These are phyloP conservation scores for Ctenodactylus gundi DNA, from an alignment of 2,113 vertebrate species.

Conservation along the genomic window DNA sequence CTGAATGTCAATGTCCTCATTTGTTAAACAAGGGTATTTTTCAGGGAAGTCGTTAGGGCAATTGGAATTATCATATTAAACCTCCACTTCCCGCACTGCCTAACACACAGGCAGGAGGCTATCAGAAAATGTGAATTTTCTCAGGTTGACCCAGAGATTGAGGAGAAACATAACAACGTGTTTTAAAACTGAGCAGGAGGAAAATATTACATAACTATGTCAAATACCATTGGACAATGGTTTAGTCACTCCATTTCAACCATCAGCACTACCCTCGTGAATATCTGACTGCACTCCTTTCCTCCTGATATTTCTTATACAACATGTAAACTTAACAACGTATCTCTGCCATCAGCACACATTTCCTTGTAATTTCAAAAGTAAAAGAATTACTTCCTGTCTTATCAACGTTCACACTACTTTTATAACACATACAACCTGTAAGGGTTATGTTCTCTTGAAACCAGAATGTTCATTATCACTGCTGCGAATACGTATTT, in stretches of 20 bases:
- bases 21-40: background rate
- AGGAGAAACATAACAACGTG: background rate
- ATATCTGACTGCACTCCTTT: background rate
- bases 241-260: background rate
- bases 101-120: fast-evolving
- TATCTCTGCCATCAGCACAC: background rate
- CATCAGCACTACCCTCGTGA: background rate
- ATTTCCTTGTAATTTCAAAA: background rate
- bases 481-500: too few relatives aligned
- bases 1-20: background rate
- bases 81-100: background rate
- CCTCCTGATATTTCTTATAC: background rate
- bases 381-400: background rate
- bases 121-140: background rate
- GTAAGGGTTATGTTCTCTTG: background rate
- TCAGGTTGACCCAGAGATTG: background rate
- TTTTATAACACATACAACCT: constrained; percentile 16
- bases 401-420: constrained; percentile 15
- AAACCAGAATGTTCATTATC: background rate
- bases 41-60: background rate
- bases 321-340: background rate
- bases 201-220: background rate
- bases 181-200: background rate
- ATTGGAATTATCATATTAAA: background rate
- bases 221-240: background rate